Evolutionary conservation across 2,888 invertebrate species (phyloP), one percentile per base, ranked within the genome.

Genomic region (Cactoblastis cactorum): DNA sequence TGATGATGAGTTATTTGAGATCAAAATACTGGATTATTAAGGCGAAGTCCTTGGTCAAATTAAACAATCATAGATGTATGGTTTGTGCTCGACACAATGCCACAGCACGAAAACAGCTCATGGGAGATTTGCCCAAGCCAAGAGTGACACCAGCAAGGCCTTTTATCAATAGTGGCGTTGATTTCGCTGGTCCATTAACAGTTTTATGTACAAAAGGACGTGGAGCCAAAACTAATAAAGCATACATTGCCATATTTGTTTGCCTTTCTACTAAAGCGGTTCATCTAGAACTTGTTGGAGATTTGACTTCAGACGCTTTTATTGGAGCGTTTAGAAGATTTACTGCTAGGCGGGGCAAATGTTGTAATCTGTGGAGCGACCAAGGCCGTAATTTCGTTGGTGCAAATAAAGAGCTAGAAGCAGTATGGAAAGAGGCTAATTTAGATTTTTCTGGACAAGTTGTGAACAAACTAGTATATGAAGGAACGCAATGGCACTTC

Each of bases 361-460:
- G 57, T 3, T 43, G 57, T 45, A 54, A 33, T 15, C 57, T 5
- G n/a, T 59, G 54, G 53, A 57, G 57, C 49, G 59, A 60, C 49
- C 53, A 54, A 43, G 59, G 59, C 1, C 24, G 52, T 1, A 62
- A 57, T 24, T 58, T 58, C 17, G 41, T 46, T 1, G 53, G 56
- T 8, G 55, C 55, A 46, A 54, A 34, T 11, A 51, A 33, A 1
- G 32, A 32, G 5, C 11, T 45, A 11, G 2, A 3, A 11, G 32
- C 4, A 0, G 32, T n/a, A 1, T 46, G 46, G 46, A 18, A 33
- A 0, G 35, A 46, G 12, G 46, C 46, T 5, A 22, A 22, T 18
- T 46, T 35, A n/a, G 9, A 46, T 5, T 12, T 46, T 12, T 0
- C 1, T 11, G n/a, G 45, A n/a, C 12, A 35, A 2, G 17, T 45